Evolutionary conservation across 2,888 invertebrate species (phyloP).

Genomic region (Harpalus rubripes): DNA sequence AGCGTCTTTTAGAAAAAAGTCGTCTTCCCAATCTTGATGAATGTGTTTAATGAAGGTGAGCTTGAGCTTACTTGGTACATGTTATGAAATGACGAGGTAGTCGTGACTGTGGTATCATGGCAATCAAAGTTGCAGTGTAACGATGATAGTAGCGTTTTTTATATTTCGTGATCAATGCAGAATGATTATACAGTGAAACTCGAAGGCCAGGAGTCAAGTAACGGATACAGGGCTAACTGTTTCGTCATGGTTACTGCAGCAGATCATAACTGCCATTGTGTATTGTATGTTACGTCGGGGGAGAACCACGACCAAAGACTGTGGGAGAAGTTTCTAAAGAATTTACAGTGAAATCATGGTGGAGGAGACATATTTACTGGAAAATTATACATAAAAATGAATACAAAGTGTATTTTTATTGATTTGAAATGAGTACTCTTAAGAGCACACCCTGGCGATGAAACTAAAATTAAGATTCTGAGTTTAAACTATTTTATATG

Average conservation of each 20-base stretch:
- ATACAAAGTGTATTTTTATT: too few relatives aligned
- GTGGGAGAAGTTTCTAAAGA: background rate
- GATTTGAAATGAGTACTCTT: too few relatives aligned
- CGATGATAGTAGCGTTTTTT: slow-evolving; percentile 40
- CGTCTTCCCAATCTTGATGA: background rate
- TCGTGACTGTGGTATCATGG: slow-evolving; percentile 42
- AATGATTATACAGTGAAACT: slow-evolving; percentile 38
- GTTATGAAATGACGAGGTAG: slow-evolving; percentile 29
- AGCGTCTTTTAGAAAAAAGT: background rate
- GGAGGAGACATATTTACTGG: background rate
- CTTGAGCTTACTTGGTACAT: background rate
- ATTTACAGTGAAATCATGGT: background rate
- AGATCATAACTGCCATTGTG: slow-evolving; percentile 29
- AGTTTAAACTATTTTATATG: too few relatives aligned
- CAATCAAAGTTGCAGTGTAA: slow-evolving; percentile 44
- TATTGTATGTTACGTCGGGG: slow-evolving; percentile 3
- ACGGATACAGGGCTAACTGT: slow-evolving; percentile 41
- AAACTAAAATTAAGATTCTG: too few relatives aligned
- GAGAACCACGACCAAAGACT: background rate
- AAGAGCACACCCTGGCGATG: too few relatives aligned
- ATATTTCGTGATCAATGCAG: slow-evolving; percentile 52
- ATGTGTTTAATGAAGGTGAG: slow-evolving; percentile 11
- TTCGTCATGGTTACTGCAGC: slow-evolving; percentile 37
- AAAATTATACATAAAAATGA: too few relatives aligned
- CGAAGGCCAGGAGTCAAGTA: slow-evolving; percentile 48